Percentiles rank a stretch among this genome's conserved stretches.
These are phyloP conservation scores for Quadroppia sp. DNA, from an alignment of 2,888 invertebrate species.

Conservation along the genomic window DNA sequence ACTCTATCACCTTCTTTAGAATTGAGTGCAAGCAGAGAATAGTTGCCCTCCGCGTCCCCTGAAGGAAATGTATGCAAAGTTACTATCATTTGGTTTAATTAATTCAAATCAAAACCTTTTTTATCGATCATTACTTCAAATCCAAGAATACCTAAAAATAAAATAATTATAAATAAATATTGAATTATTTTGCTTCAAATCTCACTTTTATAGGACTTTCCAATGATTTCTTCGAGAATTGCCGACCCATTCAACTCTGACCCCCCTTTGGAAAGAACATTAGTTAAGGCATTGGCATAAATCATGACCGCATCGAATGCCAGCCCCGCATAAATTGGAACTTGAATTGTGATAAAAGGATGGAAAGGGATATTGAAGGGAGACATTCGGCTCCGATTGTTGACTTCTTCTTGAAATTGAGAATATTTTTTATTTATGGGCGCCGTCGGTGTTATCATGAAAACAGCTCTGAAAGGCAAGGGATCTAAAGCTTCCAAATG, in stretches of 20 bases:
- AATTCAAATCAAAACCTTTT: conserved; percentile 63
- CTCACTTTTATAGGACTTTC: conserved; percentile 32
- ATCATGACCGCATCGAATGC: conserved; percentile 81
- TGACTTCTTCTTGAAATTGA: conserved; percentile 66
- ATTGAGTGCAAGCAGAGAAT: conserved; percentile 71
- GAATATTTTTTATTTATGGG: conserved; percentile 69
- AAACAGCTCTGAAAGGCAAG: conserved; percentile 67
- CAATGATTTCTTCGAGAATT: conserved; percentile 53
- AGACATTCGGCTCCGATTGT: conserved; percentile 64
- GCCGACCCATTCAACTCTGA: conserved; percentile 70
- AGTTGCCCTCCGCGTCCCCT: conserved; percentile 80
- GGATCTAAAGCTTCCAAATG: not conserved
- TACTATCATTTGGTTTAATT: too few relatives aligned
- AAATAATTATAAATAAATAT: not conserved
- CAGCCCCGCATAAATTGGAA: conserved; percentile 75
- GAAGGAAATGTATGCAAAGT: too few relatives aligned
- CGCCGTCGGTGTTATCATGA: conserved; percentile 71
- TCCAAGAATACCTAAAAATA: conserved; percentile 51
- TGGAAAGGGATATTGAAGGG: conserved; percentile 77
- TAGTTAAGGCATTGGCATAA: conserved; percentile 75
- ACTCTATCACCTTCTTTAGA: conserved; percentile 41
- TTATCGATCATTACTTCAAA: conserved; percentile 67
- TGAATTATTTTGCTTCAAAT: too few relatives aligned
- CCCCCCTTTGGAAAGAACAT: conserved; percentile 64
- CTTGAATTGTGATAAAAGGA: conserved; percentile 63